Evolutionary conservation across 2,113 vertebrate species (phyloP), one percentile per base, ranked within the genome.

Genomic region (Microtus pennsylvanicus): DNA sequence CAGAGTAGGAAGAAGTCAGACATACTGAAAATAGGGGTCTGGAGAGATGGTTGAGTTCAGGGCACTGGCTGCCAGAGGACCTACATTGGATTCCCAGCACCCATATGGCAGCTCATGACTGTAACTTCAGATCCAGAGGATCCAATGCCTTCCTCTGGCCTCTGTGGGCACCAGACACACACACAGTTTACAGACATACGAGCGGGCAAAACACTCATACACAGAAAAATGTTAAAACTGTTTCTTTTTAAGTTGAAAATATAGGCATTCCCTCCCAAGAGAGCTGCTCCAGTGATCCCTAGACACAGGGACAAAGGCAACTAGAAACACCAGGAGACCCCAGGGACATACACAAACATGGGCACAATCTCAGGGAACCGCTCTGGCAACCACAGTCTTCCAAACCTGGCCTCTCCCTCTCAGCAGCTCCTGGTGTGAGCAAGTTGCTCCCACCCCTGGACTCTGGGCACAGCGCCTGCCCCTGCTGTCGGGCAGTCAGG

Each of bases 211-310:
- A 30, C 24, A 42, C 58, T 83, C 81, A 83, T 8, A 45, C 38
- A 83, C n/a, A 63, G 24, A 28, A 83, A 28, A 30, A 28, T 11
- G 28, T 65, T 63, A 45, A 83, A 83, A 13, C 3, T 81, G n/a
- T 81, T 58, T 81, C 55, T 24, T 61, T 38, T 61, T 83, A 14
- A 42, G 81, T 63, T 83, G 87, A 90, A 93, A 94, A 95, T 45
- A 35, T 69, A 52, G n/a, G 50, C 38, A 38, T 38, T 52, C n/a
- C 16, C 47, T 96, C 52, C 55, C 65, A n/a, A 67, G 93, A 92
- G 45, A 75, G 45, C 26, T 90, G 90, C 19, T 85, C 38, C 77
- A 91, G 13, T 1, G 26, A 86, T 75, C 69, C 75, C 47, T 0
- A 14, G 88, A 90, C 50, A 52, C 1, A 70, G 28, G 61, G 92